A percentile compares a stretch with the other conserved stretches of the same genome.
Conservation (phyloP, 2,888 invertebrate species). For the Ametastegia equiseti region DNA sequence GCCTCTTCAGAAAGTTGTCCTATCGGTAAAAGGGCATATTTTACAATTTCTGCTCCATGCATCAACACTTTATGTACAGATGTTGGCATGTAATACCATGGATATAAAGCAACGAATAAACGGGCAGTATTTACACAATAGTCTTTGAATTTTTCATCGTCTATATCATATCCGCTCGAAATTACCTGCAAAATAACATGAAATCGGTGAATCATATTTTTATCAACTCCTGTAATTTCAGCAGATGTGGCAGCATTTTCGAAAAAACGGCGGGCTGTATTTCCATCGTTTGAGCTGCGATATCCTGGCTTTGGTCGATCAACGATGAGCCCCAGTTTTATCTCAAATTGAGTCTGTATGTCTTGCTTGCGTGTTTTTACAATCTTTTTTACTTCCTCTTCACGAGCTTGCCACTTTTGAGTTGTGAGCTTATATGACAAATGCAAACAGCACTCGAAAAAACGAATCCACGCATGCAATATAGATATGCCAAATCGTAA, state of each 20-base stretch:
- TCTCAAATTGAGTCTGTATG: too few relatives aligned
- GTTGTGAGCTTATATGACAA: too few relatives aligned
- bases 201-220: constrained; percentile 46
- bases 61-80: constrained; percentile 57
- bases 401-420: too few relatives aligned
- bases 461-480: too few relatives aligned
- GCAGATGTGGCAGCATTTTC: constrained; percentile 4
- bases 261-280: constrained; percentile 20
- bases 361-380: too few relatives aligned
- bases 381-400: too few relatives aligned
- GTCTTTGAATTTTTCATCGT: constrained; percentile 48
- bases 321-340: too few relatives aligned
- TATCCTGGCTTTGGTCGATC: constrained; percentile 47
- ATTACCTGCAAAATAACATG: constrained; percentile 52
- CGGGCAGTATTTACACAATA: constrained; percentile 53
- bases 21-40: constrained; percentile 48
- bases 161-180: constrained; percentile 52
- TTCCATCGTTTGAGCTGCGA: constrained; percentile 1
- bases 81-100: constrained; percentile 60
- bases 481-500: too few relatives aligned
- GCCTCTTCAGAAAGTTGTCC: constrained; percentile 56
- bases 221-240: constrained; percentile 2
- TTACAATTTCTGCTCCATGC: constrained; percentile 55
- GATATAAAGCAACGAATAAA: constrained; percentile 55
- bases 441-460: too few relatives aligned